Percentiles rank a stretch among this genome's conserved stretches.
Conservation (phyloP, 2,113 vertebrate species). For the Cyprinodon tularosa region DNA sequence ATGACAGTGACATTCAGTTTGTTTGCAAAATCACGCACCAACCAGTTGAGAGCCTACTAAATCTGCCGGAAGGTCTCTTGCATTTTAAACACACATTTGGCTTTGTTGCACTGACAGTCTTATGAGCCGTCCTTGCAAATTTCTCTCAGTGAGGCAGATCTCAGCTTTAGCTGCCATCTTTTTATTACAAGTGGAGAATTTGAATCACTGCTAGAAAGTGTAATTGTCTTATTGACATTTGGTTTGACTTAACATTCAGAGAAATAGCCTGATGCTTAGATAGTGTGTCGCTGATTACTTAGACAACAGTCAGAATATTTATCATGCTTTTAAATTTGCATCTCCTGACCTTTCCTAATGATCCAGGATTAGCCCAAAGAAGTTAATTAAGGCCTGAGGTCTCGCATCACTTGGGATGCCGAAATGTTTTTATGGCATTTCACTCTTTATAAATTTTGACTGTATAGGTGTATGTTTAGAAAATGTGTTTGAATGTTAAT, state of each 20-base stretch:
- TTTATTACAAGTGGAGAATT: not conserved
- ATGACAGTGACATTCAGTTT: not conserved
- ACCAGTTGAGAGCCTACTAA: not conserved
- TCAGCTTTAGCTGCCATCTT: not conserved
- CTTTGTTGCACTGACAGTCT: not conserved
- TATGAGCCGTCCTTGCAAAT: not conserved
- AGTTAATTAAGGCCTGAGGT: conserved; percentile 16
- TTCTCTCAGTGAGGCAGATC: not conserved
- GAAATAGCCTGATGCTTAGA: not conserved
- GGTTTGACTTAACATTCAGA: not conserved
- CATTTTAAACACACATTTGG: not conserved
- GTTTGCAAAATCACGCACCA: not conserved
- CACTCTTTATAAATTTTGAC: not conserved
- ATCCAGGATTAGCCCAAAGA: conserved; percentile 4
- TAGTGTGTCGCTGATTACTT: not conserved
- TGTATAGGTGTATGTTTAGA: not conserved
- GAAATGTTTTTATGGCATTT: not conserved
- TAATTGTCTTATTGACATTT: not conserved
- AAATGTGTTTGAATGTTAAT: too few species aligned
- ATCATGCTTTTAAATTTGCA: conserved; percentile 11
- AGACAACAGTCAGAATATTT: conserved; percentile 2
- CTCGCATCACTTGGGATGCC: not conserved
- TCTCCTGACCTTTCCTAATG: conserved; percentile 7
- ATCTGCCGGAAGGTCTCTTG: not conserved
- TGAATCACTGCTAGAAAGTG: not conserved